Percentiles rank a stretch among this genome's conserved stretches.
Conservation (phyloP, 2,888 invertebrate species). For the Platycnemis pennipes region DNA sequence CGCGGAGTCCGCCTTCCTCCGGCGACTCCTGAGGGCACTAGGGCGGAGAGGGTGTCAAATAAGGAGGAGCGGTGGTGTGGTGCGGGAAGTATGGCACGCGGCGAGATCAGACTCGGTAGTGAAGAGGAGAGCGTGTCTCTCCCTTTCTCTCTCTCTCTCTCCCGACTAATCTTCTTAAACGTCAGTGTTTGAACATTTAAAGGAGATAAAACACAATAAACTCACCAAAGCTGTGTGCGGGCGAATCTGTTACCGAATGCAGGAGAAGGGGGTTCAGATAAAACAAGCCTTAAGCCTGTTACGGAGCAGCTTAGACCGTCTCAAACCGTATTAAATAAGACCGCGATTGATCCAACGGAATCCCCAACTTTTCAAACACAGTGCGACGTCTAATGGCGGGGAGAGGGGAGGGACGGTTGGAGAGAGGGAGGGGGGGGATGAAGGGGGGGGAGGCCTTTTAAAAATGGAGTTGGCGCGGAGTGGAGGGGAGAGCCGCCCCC, state of each 20-base stretch:
- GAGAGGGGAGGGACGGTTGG: conserved; percentile 41
- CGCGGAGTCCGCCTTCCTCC: too few relatives aligned
- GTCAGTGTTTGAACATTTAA: conserved; percentile 69
- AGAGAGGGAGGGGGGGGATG: background rate
- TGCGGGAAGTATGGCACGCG: background rate
- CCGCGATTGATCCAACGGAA: conserved; percentile 76
- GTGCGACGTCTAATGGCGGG: conserved; percentile 72
- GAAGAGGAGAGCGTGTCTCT: too few relatives aligned
- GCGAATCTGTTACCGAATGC: conserved; percentile 77
- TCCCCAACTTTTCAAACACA: conserved; percentile 76
- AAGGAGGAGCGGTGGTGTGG: background rate
- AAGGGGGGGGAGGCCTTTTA: background rate
- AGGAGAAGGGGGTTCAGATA: conserved; percentile 75
- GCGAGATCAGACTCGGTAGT: too few relatives aligned
- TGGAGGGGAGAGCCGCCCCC: conserved; percentile 51
- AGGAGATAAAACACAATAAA: conserved; percentile 77
- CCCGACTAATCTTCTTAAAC: conserved; percentile 69
- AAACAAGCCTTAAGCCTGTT: conserved; percentile 77
- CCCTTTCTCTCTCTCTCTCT: background rate
- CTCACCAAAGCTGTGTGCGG: conserved; percentile 76
- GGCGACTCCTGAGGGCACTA: too few relatives aligned
- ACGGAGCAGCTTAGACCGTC: conserved; percentile 76
- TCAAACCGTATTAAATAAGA: conserved; percentile 77
- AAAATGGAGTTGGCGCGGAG: conserved; percentile 7
- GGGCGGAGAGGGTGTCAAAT: background rate